A percentile compares a stretch with the other conserved stretches of the same genome.
phyloP scores from a whole-genome alignment of 2,797 vertebrate genomes.

The Argentina silus region DNA sequence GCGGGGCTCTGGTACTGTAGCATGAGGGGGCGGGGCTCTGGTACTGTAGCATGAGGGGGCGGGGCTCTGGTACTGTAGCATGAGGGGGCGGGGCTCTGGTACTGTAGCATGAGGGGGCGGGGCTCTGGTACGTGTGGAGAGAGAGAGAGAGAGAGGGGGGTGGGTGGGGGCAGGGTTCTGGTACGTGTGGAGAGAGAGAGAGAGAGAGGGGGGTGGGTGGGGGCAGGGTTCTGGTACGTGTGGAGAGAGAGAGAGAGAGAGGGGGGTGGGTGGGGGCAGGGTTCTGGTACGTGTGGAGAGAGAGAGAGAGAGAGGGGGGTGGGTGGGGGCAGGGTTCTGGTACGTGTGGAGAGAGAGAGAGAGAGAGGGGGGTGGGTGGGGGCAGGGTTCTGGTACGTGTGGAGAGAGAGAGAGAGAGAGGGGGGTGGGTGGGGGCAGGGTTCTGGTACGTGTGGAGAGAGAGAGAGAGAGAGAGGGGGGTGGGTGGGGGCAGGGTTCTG shows the following conservation, averaged over 20 bases:
- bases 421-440: neutral
- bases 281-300: neutral
- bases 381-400: neutral
- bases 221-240: neutral
- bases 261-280: neutral
- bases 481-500: slow-evolving; percentile 1
- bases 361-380: neutral
- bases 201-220: neutral
- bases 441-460: neutral
- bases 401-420: neutral
- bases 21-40: neutral
- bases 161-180: slow-evolving; percentile 1
- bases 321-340: slow-evolving; percentile 1
- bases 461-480: neutral
- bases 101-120: no score
- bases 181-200: neutral
- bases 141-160: neutral
- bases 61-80: neutral
- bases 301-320: neutral
- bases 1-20: neutral
- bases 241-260: neutral
- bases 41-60: no score
- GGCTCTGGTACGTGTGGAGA: neutral
- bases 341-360: neutral
- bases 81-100: neutral